Conservation (phyloP, 2,888 invertebrate species). For the Cryptocheilus praepositus region DNA sequence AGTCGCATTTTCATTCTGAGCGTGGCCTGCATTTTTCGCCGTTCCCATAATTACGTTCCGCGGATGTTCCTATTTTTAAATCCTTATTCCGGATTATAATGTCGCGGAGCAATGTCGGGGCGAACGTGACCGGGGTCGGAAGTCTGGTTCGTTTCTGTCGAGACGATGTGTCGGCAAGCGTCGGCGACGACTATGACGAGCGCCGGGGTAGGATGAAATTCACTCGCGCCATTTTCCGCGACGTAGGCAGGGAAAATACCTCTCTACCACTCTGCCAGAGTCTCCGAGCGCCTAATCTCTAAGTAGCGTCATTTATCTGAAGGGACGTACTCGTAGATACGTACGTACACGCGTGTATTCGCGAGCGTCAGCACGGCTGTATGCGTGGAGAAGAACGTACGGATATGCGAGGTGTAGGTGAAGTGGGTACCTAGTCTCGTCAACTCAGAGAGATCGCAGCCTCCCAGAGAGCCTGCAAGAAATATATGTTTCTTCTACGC, state of each 20-base stretch:
- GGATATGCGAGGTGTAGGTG: conserved; percentile 46
- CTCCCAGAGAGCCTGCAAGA: conserved; percentile 52
- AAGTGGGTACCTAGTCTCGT: conserved; percentile 52
- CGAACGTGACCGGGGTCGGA: conserved; percentile 23
- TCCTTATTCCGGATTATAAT: conserved; percentile 7
- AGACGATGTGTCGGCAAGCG: conserved; percentile 12
- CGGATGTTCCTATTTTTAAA: conserved; percentile 13
- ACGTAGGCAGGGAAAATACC: conserved; percentile 52
- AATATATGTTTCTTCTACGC: conserved; percentile 36
- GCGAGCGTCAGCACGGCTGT: conserved; percentile 5
- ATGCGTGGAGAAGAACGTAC: conserved; percentile 17
- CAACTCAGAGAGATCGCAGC: conserved; percentile 53
- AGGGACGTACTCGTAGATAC: conserved; percentile 53
- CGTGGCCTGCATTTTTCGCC: no score
- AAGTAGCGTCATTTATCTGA: conserved; percentile 65
- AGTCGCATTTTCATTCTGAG: no score
- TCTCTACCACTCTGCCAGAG: conserved; percentile 49
- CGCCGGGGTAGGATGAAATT: conserved; percentile 37
- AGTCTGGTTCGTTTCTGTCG: conserved; percentile 24
- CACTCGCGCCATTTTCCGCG: conserved; percentile 48
- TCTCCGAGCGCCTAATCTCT: conserved; percentile 64
- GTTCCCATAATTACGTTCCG: no score
- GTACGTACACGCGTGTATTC: conserved; percentile 15
- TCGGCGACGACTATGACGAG: conserved; percentile 21
- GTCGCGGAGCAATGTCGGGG: neutral